These are phyloP conservation scores for Orthosia gothica DNA, from an alignment of 2,888 invertebrate genomes.

Conservation along the genomic window DNA sequence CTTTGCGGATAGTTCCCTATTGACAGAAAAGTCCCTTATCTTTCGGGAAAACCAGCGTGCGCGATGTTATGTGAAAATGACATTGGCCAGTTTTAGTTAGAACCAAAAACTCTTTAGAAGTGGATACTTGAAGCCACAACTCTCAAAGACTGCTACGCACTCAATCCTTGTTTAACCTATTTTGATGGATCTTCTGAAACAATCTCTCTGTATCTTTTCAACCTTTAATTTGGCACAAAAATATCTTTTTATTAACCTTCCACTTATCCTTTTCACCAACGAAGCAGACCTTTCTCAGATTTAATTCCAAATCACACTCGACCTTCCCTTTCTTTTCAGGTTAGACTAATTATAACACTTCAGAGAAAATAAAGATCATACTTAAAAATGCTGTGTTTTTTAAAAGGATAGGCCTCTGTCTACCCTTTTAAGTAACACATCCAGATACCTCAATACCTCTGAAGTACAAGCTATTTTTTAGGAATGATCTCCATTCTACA, in stretches of 20 bases:
- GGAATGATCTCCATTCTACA: too few relatives aligned
- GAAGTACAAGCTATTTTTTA: too few relatives aligned
- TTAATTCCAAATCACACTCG: slow-evolving; percentile 27
- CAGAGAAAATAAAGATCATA: not conserved
- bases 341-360: slow-evolving; percentile 41
- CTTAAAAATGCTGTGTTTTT: not conserved
- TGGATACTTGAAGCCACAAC: not conserved
- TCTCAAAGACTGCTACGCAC: not conserved
- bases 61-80: too few relatives aligned
- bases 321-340: slow-evolving; percentile 15
- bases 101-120: not conserved
- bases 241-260: slow-evolving; percentile 26
- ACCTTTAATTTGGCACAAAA: slow-evolving; percentile 24
- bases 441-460: too few relatives aligned
- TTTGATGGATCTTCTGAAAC: slow-evolving; percentile 17
- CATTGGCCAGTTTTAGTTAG: too few relatives aligned
- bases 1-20: too few relatives aligned
- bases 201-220: slow-evolving; percentile 23
- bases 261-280: slow-evolving; percentile 32
- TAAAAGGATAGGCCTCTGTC: too few relatives aligned
- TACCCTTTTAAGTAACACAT: too few relatives aligned
- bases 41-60: too few relatives aligned
- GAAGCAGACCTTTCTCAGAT: slow-evolving; percentile 26
- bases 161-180: slow-evolving; percentile 15
- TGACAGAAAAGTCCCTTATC: too few relatives aligned